Conservation (phyloP, 1,140 invertebrate species). For the Homarus americanus region DNA sequence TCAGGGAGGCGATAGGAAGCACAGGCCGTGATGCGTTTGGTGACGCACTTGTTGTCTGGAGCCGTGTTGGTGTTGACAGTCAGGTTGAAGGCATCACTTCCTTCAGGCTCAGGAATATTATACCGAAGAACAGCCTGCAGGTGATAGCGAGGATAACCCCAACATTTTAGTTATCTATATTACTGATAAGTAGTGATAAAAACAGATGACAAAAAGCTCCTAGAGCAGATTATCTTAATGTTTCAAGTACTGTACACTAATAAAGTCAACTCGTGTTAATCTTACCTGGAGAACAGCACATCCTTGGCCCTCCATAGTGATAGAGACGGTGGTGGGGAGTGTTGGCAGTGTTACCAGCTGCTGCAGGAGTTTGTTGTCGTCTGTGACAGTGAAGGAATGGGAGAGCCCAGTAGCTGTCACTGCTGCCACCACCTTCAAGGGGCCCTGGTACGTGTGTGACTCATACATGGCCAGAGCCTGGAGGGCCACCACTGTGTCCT, state of each 20-base stretch:
- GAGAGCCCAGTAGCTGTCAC: conserved; percentile 7
- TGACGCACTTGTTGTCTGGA: too few relatives aligned
- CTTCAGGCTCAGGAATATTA: conserved; percentile 47
- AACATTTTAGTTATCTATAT: too few relatives aligned
- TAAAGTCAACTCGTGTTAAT: too few relatives aligned
- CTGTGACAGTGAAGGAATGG: conserved; percentile 30
- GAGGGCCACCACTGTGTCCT: conserved; percentile 60
- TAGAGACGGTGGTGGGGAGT: conserved; percentile 30
- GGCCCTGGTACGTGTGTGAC: not conserved
- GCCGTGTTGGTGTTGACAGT: conserved; percentile 42
- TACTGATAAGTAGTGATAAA: not conserved
- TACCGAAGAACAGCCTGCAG: conserved; percentile 46
- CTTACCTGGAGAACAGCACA: conserved; percentile 62
- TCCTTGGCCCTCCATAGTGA: conserved; percentile 23
- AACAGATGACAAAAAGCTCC: not conserved
- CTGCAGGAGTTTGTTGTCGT: conserved; percentile 55
- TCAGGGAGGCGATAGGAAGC: conserved; percentile 61
- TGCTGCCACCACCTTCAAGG: conserved; percentile 19
- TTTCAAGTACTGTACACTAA: too few relatives aligned
- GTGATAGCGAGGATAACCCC: too few relatives aligned
- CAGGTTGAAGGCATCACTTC: conserved; percentile 34
- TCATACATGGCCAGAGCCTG: conserved; percentile 49
- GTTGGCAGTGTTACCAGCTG: conserved; percentile 10
- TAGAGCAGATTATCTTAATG: not conserved
- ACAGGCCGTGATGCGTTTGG: conserved; percentile 57